Evolutionary conservation across 2,888 invertebrate genomes (phyloP).

Genomic region (Cactoblastis cactorum): DNA sequence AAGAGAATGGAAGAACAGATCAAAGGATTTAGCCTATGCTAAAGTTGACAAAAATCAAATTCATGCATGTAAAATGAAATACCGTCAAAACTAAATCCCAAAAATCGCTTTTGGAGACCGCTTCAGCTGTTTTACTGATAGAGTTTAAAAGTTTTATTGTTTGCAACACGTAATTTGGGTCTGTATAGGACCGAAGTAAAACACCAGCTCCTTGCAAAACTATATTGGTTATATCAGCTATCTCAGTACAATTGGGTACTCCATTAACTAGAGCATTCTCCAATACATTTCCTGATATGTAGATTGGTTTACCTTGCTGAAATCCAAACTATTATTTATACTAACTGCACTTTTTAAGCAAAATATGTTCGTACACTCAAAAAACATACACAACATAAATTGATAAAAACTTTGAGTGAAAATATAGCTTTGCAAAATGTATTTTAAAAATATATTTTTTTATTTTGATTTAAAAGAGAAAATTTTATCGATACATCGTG

Average conservation of each 20-base stretch:
- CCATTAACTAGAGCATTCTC: conserved; percentile 26
- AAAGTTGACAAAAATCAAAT: too few species aligned
- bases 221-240: conserved; percentile 35
- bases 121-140: conserved; percentile 26
- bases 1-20: too few species aligned
- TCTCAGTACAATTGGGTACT: conserved; percentile 23
- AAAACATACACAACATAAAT: too few species aligned
- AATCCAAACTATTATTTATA: too few species aligned
- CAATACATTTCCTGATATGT: conserved; percentile 35
- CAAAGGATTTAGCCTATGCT: too few species aligned
- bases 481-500: too few species aligned
- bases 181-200: conserved; percentile 24
- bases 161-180: conserved; percentile 22
- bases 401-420: too few species aligned
- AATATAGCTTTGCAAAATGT: too few species aligned
- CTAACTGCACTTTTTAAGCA: too few species aligned
- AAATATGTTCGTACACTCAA: too few species aligned
- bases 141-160: conserved; percentile 27
- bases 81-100: conserved; percentile 31
- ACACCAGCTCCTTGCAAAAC: conserved; percentile 34
- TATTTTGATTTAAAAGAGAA: too few species aligned
- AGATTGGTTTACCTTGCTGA: conserved; percentile 36
- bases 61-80: not conserved
- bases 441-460: too few species aligned
- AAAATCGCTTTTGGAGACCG: conserved; percentile 22